These are phyloP conservation scores for Eurois occulta DNA, from an alignment of 2,888 invertebrate genomes.

Conservation along the genomic window DNA sequence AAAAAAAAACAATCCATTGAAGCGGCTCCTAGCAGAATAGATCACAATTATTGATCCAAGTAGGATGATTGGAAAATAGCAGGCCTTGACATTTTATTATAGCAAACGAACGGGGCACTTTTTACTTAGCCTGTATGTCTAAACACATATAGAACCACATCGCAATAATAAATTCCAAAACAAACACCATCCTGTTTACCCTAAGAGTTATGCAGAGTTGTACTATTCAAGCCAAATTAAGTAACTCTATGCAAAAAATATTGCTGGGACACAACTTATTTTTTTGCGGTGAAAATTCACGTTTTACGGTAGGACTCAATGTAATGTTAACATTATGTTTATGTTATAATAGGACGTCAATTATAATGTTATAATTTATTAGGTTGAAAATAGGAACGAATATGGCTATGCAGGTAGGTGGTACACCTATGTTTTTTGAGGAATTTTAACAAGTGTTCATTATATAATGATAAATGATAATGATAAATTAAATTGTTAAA, in stretches of 20 bases:
- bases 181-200: too few species aligned
- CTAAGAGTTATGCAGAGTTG: too few species aligned
- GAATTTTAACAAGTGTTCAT: slow-evolving; percentile 8
- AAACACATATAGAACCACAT: background rate
- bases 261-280: too few species aligned
- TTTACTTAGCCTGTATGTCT: background rate
- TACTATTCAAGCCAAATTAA: too few species aligned
- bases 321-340: slow-evolving; percentile 53
- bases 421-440: background rate
- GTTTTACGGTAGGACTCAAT: too few species aligned
- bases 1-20: background rate
- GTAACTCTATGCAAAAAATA: too few species aligned
- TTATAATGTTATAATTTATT: slow-evolving; percentile 50
- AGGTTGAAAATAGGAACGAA: background rate
- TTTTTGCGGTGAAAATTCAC: too few species aligned
- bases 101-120: background rate
- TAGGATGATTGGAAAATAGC: background rate
- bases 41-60: background rate
- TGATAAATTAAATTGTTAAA: too few species aligned
- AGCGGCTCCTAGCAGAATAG: background rate
- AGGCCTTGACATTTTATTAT: background rate
- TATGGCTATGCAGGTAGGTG: slow-evolving; percentile 9
- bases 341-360: slow-evolving; percentile 56
- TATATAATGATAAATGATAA: too few species aligned
- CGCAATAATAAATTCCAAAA: background rate